These are phyloP conservation scores for Podiceps cristatus DNA, from an alignment of 2,113 vertebrate species.

Conservation along the genomic window DNA sequence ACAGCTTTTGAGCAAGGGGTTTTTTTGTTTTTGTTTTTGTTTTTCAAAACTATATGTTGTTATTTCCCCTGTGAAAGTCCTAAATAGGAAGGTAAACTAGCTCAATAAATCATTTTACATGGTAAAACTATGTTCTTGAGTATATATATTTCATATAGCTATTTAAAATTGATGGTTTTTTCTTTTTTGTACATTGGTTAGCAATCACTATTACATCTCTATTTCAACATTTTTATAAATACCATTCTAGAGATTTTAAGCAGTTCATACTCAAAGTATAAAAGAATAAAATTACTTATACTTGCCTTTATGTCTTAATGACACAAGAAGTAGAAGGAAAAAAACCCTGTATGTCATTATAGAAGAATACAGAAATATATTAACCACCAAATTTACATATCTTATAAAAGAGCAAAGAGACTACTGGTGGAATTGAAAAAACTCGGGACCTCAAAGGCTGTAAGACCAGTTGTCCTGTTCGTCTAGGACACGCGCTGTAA, in stretches of 20 bases:
- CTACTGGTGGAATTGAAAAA: rapidly evolving
- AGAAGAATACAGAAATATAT: not conserved
- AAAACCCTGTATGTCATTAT: not conserved
- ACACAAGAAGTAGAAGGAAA: not conserved
- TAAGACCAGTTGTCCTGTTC: not conserved
- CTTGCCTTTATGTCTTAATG: not conserved
- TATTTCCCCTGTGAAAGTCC: not conserved
- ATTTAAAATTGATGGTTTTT: not conserved
- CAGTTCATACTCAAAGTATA: not conserved
- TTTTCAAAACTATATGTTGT: not conserved
- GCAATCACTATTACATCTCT: not conserved
- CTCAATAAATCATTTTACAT: not conserved
- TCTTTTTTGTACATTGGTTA: not conserved
- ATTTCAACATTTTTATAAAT: not conserved
- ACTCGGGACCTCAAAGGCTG: not conserved
- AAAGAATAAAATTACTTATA: not conserved
- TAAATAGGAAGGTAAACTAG: not conserved
- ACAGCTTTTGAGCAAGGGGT: not conserved
- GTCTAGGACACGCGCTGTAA: not conserved
- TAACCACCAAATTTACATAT: not conserved
- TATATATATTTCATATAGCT: not conserved
- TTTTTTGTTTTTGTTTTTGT: not conserved
- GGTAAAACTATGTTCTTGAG: not conserved
- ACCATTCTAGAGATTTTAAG: not conserved
- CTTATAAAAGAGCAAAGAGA: not conserved